These are phyloP conservation scores for Callionymus lyra DNA, from an alignment of 2,113 vertebrate genomes.

Conservation along the genomic window DNA sequence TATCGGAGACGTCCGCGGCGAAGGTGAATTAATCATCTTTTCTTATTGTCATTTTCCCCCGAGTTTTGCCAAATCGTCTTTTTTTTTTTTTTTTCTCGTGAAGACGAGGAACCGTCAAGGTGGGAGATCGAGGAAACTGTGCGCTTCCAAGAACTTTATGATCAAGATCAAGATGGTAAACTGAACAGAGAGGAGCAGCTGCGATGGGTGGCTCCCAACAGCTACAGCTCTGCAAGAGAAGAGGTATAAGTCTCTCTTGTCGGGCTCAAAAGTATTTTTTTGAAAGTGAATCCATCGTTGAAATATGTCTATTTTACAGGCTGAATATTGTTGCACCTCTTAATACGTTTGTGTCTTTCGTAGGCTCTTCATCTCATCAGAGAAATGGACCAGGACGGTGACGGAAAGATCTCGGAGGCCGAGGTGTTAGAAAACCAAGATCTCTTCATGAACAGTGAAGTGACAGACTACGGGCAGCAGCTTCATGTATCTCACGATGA, in stretches of 20 bases:
- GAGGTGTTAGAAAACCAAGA: constrained; percentile 87
- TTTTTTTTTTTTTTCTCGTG: constrained; percentile 4
- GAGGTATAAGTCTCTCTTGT: constrained; percentile 68
- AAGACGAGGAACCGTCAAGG: constrained; percentile 73
- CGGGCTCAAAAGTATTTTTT: not conserved
- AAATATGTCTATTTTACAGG: no score
- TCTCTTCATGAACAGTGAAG: constrained; percentile 89
- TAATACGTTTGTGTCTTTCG: constrained; percentile 20
- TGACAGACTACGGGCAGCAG: constrained; percentile 89
- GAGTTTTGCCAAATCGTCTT: not conserved
- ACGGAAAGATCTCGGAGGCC: constrained; percentile 73
- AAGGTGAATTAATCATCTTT: constrained; percentile 70
- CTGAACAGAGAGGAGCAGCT: constrained; percentile 81
- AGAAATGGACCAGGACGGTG: constrained; percentile 84
- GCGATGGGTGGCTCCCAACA: constrained; percentile 90
- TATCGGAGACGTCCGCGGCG: constrained; percentile 80
- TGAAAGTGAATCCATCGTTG: no score
- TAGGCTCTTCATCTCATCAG: constrained; percentile 87
- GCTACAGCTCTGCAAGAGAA: constrained; percentile 84
- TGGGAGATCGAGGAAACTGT: constrained; percentile 92
- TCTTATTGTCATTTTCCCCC: not conserved
- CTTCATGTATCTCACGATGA: constrained; percentile 63
- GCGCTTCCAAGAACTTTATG: constrained; percentile 87
- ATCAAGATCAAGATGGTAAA: constrained; percentile 82
- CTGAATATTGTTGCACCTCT: no score